Percentiles rank a stretch among this genome's conserved stretches.
Evolutionary conservation across 2,113 vertebrate genomes (phyloP).

Genomic region (Ochotona curzoniae): DNA sequence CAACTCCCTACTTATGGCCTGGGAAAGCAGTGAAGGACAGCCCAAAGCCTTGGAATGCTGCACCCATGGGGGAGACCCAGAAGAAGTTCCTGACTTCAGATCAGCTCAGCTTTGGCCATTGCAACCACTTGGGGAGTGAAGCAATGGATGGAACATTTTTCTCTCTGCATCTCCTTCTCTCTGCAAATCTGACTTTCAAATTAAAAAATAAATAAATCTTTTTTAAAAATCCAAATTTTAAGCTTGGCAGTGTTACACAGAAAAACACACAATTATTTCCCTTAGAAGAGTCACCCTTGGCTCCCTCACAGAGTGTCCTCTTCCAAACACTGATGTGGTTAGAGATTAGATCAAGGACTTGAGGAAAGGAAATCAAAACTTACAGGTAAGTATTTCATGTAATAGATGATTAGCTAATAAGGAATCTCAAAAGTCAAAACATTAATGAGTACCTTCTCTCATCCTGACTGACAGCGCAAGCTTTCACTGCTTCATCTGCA

Average conservation of each 20-base stretch:
- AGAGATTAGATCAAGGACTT: slow-evolving; percentile 10
- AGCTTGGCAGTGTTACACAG: not conserved
- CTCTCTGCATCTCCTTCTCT: too few species aligned
- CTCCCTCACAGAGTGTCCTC: not conserved
- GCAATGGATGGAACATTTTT: too few species aligned
- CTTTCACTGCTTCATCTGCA: not conserved
- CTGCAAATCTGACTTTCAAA: too few species aligned
- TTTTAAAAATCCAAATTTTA: slow-evolving; percentile 19
- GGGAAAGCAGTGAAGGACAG: too few species aligned
- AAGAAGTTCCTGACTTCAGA: too few species aligned
- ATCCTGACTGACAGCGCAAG: not conserved
- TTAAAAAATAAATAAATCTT: too few species aligned
- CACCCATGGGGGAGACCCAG: too few species aligned
- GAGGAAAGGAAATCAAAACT: slow-evolving; percentile 44
- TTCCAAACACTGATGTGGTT: slow-evolving; percentile 6
- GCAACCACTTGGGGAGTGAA: too few species aligned
- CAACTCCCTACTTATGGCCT: too few species aligned
- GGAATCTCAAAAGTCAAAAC: slow-evolving; percentile 1
- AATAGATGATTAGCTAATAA: slow-evolving; percentile 44
- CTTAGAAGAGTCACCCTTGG: not conserved
- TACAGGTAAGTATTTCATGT: not conserved
- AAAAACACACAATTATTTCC: slow-evolving; percentile 11
- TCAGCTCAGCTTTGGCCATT: too few species aligned
- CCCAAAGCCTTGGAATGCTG: too few species aligned
- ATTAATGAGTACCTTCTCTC: not conserved